Evolutionary conservation across 2,888 invertebrate species (phyloP).

Genomic region (Plutella xylostella): DNA sequence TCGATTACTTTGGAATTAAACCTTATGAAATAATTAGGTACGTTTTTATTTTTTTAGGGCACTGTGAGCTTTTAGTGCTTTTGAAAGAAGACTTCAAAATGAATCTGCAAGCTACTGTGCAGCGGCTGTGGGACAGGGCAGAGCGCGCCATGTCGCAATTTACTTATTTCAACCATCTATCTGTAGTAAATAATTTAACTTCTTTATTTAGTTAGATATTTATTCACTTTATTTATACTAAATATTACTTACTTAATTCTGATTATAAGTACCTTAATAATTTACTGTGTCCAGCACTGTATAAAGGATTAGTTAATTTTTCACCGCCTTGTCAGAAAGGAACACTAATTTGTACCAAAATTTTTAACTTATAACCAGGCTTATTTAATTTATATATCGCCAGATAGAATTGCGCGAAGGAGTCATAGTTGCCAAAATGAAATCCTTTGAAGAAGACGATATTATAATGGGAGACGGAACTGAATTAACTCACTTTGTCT

Average conservation of each 20-base stretch:
- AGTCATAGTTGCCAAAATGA: conserved; percentile 74
- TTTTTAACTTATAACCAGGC: no score
- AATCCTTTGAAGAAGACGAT: conserved; percentile 63
- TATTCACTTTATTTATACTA: no score
- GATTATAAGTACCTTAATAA: no score
- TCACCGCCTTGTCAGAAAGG: no score
- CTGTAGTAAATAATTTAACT: not conserved
- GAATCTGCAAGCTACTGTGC: conserved; percentile 68
- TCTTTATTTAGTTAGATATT: no score
- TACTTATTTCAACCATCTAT: conserved; percentile 66
- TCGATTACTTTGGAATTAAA: not conserved
- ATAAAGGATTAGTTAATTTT: no score
- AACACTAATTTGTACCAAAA: no score
- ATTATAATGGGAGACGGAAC: conserved; percentile 65
- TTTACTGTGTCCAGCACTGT: no score
- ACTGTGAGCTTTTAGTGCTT: conserved; percentile 73
- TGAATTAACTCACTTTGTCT: conserved; percentile 59
- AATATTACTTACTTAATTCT: no score
- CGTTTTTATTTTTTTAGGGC: conserved; percentile 69
- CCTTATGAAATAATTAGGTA: conserved; percentile 31
- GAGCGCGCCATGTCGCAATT: conserved; percentile 70
- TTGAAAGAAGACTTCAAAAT: conserved; percentile 73
- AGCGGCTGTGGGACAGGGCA: conserved; percentile 74
- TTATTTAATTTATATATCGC: no score
- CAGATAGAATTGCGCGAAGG: conserved; percentile 72